Evolutionary conservation across 2,797 vertebrate genomes (phyloP).

Genomic region (Sarcoramphus papa): DNA sequence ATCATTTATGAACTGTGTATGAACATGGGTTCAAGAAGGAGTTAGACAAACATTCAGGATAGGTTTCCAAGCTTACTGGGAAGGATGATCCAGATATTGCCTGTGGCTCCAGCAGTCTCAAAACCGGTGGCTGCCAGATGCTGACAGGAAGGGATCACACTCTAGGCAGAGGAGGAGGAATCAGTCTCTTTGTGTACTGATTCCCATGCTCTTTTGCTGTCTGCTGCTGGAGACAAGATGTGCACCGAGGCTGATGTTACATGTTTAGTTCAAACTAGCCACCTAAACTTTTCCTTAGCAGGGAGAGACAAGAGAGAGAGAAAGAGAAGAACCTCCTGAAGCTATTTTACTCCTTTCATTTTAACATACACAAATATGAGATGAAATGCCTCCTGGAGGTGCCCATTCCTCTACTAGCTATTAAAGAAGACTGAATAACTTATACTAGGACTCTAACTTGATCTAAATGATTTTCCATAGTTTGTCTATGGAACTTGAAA

Average conservation of each 20-base stretch:
- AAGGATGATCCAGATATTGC: background rate
- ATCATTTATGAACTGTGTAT: background rate
- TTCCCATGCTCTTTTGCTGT: background rate
- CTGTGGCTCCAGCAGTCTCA: background rate
- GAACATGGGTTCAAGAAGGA: background rate
- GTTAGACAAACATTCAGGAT: background rate
- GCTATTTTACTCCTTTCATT: background rate
- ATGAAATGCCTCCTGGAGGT: background rate
- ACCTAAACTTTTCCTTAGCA: background rate
- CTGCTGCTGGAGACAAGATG: background rate
- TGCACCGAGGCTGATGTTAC: background rate
- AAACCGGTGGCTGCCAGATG: background rate
- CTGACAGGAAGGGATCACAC: background rate
- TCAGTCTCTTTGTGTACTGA: background rate
- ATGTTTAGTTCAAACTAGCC: background rate
- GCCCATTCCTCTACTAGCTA: background rate
- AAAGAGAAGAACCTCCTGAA: background rate
- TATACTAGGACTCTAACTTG: background rate
- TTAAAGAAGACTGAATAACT: background rate
- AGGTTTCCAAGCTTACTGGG: background rate
- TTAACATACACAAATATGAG: background rate
- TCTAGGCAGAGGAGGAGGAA: background rate
- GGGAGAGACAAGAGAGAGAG: background rate
- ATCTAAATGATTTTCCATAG: background rate
- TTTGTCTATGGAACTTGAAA: background rate